phyloP scores from a whole-genome alignment of 2,113 vertebrate genomes.

The Mola mola region DNA sequence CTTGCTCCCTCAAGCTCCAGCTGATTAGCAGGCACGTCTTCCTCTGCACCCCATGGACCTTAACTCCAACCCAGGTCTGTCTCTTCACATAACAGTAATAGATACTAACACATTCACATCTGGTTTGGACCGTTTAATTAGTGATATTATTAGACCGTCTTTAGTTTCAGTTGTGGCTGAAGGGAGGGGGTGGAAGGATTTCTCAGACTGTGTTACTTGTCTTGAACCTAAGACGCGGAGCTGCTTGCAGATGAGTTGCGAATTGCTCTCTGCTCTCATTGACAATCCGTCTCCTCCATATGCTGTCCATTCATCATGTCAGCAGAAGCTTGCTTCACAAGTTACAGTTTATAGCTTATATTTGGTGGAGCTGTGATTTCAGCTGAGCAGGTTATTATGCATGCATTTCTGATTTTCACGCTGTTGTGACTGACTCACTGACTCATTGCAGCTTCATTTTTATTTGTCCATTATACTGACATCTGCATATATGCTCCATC shows the following conservation, averaged over 20 bases:
- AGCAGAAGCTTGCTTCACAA: conserved; percentile 27
- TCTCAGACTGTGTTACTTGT: conserved; percentile 12
- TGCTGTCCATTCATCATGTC: conserved; percentile 25
- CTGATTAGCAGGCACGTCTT: conserved; percentile 48
- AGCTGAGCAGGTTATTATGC: conserved; percentile 23
- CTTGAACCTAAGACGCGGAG: conserved; percentile 18
- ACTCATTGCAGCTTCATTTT: neutral
- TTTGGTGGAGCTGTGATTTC: conserved; percentile 36
- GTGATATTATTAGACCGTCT: conserved; percentile 40
- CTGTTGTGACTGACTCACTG: too few relatives aligned
- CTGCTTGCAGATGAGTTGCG: conserved; percentile 1
- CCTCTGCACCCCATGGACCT: conserved; percentile 71
- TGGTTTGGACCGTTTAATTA: conserved; percentile 20
- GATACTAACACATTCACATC: conserved; percentile 25
- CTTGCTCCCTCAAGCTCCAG: conserved; percentile 47
- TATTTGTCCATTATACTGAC: too few relatives aligned
- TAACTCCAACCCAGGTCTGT: conserved; percentile 82
- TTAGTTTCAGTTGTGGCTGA: conserved; percentile 17
- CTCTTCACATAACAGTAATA: conserved; percentile 33
- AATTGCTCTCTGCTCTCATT: neutral
- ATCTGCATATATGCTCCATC: too few relatives aligned
- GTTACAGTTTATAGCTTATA: neutral
- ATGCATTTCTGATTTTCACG: conserved; percentile 23
- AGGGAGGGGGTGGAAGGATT: neutral
- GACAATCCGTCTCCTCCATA: neutral